Conservation (phyloP, 1,140 invertebrate species). For the Drosophila rufa region DNA sequence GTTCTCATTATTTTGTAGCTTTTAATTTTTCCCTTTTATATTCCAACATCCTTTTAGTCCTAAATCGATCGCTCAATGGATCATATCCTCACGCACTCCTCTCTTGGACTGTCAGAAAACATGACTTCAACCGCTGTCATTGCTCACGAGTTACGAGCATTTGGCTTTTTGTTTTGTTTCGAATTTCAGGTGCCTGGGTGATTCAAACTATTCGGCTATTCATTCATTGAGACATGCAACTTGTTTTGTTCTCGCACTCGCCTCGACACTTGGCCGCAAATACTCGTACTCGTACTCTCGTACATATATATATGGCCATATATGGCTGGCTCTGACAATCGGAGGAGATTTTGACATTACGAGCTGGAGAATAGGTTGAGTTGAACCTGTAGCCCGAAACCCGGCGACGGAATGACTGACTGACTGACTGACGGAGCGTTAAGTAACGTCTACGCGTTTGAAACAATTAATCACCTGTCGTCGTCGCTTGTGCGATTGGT, state of each 20-base stretch:
- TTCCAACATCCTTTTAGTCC: not conserved
- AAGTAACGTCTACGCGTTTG: slow-evolving; percentile 80
- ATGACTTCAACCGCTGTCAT: slow-evolving; percentile 81
- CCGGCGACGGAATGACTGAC: not conserved
- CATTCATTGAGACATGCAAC: slow-evolving; percentile 77
- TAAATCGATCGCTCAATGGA: not conserved
- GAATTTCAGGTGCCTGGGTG: slow-evolving; percentile 78
- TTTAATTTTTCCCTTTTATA: no score
- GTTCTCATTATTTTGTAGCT: no score
- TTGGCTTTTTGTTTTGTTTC: slow-evolving; percentile 75
- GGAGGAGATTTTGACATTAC: slow-evolving; percentile 73
- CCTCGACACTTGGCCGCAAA: slow-evolving; percentile 65
- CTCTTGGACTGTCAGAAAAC: slow-evolving; percentile 33
- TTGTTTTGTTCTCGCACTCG: slow-evolving; percentile 75
- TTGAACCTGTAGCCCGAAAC: slow-evolving; percentile 52
- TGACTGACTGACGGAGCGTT: slow-evolving; percentile 56
- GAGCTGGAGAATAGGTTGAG: slow-evolving; percentile 35
- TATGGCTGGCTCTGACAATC: slow-evolving; percentile 48
- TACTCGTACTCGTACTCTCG: not conserved
- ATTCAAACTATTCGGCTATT: slow-evolving; percentile 77
- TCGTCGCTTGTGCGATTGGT: slow-evolving; percentile 66
- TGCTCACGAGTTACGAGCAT: slow-evolving; percentile 67
- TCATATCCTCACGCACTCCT: slow-evolving; percentile 9
- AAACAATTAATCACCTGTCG: slow-evolving; percentile 83
- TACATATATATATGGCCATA: slow-evolving; percentile 43